Percentiles rank a stretch among this genome's conserved stretches.
Evolutionary conservation across 2,113 vertebrate genomes (phyloP).

Genomic region (Burhinus oedicnemus): DNA sequence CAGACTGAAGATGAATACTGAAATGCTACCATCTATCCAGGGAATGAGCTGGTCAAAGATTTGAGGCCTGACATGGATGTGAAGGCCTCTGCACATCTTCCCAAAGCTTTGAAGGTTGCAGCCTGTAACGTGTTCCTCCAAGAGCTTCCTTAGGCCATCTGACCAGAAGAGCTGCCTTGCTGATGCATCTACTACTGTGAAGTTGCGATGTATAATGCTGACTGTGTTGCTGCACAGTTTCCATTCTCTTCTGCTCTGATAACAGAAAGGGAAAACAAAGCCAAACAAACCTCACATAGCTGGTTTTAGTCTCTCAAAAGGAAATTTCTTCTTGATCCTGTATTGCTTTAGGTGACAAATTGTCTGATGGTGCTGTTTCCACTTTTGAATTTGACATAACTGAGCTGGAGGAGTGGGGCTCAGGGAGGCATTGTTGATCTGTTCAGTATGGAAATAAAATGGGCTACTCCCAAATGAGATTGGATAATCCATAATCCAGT

Average conservation of each 20-base stretch:
- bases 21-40: not conserved
- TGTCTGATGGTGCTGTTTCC: not conserved
- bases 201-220: not conserved
- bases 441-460: not conserved
- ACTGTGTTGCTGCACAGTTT: not conserved
- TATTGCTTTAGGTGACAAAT: not conserved
- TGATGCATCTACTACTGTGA: not conserved
- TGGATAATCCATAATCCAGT: not conserved
- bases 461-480: not conserved
- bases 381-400: not conserved
- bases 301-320: not conserved
- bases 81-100: not conserved
- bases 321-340: not conserved
- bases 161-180: not conserved
- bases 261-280: not conserved
- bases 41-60: not conserved
- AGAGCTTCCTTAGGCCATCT: not conserved
- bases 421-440: not conserved
- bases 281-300: not conserved
- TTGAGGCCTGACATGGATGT: not conserved
- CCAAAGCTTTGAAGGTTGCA: not conserved
- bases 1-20: not conserved
- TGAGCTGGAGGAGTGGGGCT: not conserved
- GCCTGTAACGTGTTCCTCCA: not conserved
- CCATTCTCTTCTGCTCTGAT: not conserved